Percentiles rank a stretch among this genome's conserved stretches.
Conservation (phyloP, 2,888 invertebrate genomes). For the Hesperia comma region DNA sequence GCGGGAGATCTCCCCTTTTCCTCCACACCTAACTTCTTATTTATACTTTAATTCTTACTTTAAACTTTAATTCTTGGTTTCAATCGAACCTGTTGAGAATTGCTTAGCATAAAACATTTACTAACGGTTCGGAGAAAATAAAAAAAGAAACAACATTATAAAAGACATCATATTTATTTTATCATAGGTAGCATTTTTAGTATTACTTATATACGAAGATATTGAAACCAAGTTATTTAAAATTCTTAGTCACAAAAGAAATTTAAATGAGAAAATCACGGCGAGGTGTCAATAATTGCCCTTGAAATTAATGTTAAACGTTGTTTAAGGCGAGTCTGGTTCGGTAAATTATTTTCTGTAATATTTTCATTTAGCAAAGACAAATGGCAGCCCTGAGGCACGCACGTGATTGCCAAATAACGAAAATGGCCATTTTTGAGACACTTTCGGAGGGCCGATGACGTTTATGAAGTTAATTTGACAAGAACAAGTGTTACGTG, state of each 20-base stretch:
- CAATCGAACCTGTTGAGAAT: too few species aligned
- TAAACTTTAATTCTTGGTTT: too few species aligned
- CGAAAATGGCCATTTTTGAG: slow-evolving; percentile 14
- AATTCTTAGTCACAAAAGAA: slow-evolving; percentile 6
- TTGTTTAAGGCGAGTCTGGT: slow-evolving; percentile 41
- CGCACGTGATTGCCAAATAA: slow-evolving; percentile 27
- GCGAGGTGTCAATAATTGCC: slow-evolving; percentile 18
- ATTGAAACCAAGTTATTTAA: not conserved
- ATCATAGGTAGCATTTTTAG: too few species aligned
- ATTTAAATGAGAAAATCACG: not conserved
- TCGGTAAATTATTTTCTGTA: slow-evolving; percentile 29
- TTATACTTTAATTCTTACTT: too few species aligned
- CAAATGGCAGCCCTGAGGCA: slow-evolving; percentile 42
- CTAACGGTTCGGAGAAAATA: too few species aligned
- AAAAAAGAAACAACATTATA: too few species aligned
- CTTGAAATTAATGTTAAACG: slow-evolving; percentile 40
- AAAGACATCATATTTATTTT: too few species aligned
- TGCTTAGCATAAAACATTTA: too few species aligned
- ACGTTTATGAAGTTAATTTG: slow-evolving; percentile 31
- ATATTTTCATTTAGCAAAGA: slow-evolving; percentile 45
- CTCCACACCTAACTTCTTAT: too few species aligned
- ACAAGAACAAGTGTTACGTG: slow-evolving; percentile 25
- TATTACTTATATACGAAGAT: too few species aligned
- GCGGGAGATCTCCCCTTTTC: too few species aligned
- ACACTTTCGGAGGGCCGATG: slow-evolving; percentile 12